Evolutionary conservation across 2,888 invertebrate species (phyloP).

Genomic region (Flabesymbios commensalis): DNA sequence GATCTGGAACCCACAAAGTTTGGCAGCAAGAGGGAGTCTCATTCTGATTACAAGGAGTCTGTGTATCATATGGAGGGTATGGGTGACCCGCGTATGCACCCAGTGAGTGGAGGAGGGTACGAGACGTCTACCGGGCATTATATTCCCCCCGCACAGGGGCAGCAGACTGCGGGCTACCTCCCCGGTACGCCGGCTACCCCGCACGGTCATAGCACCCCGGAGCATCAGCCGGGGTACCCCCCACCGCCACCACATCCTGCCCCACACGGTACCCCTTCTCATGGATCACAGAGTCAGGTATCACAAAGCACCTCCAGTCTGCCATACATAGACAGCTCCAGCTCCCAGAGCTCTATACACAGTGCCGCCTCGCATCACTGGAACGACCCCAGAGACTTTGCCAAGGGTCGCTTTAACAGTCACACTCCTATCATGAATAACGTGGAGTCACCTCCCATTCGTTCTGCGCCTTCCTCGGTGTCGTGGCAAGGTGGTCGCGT

Average conservation of each 20-base stretch:
- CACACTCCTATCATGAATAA: constrained; percentile 16
- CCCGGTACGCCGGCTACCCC: neutral
- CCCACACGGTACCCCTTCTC: no score
- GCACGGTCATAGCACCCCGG: constrained; percentile 1
- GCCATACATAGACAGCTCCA: no score
- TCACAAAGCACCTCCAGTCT: no score
- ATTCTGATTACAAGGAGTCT: constrained; percentile 36
- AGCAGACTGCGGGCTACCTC: no score
- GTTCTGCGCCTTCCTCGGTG: neutral
- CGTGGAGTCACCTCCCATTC: constrained; percentile 15
- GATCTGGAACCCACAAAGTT: constrained; percentile 42
- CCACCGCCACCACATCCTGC: no score
- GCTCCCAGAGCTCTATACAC: neutral
- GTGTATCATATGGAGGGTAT: constrained; percentile 3
- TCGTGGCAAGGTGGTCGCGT: neutral
- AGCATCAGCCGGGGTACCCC: no score
- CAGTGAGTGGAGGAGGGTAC: neutral
- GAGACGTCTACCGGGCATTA: neutral
- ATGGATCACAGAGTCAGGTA: constrained; percentile 1
- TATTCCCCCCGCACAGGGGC: neutral
- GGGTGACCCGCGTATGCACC: neutral
- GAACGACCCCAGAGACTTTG: neutral
- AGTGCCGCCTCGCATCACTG: no score
- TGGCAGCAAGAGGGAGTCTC: constrained; percentile 46
- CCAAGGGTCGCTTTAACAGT: constrained; percentile 5